Conservation (phyloP, 2,113 vertebrate genomes). For the Myrmecophaga tridactyla region DNA sequence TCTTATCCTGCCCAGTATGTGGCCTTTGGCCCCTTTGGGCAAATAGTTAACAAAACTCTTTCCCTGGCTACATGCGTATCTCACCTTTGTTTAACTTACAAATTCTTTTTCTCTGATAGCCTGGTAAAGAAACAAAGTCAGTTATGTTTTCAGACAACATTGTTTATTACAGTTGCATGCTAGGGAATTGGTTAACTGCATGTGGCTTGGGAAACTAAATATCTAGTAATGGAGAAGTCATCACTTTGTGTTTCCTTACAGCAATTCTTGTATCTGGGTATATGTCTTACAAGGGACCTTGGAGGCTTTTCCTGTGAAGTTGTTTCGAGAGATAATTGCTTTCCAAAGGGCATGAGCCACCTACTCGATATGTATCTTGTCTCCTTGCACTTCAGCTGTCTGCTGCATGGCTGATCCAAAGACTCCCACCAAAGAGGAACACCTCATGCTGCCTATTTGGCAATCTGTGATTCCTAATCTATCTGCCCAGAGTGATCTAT, state of each 20-base stretch:
- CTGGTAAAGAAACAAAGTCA: background rate
- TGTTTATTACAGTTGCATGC: background rate
- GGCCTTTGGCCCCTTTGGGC: too few relatives aligned
- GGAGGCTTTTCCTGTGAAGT: background rate
- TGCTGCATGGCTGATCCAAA: background rate
- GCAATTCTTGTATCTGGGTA: background rate
- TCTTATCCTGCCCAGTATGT: too few relatives aligned
- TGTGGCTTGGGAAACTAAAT: background rate
- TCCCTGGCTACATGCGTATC: background rate
- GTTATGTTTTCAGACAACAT: background rate
- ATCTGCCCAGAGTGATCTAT: background rate
- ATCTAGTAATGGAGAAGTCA: background rate
- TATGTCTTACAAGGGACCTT: background rate
- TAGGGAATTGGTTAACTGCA: too few relatives aligned
- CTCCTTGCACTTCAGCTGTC: background rate
- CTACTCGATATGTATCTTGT: background rate
- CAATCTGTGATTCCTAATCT: background rate
- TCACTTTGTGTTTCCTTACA: background rate
- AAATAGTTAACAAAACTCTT: background rate
- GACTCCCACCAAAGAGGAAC: background rate
- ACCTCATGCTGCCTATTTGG: background rate
- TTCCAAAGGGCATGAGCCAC: background rate
- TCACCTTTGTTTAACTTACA: background rate
- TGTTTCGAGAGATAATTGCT: background rate
- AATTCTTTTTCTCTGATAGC: background rate